Base-by-base conservation (phyloP, 23 tunicate genomes). In the Styela clava region DNA sequence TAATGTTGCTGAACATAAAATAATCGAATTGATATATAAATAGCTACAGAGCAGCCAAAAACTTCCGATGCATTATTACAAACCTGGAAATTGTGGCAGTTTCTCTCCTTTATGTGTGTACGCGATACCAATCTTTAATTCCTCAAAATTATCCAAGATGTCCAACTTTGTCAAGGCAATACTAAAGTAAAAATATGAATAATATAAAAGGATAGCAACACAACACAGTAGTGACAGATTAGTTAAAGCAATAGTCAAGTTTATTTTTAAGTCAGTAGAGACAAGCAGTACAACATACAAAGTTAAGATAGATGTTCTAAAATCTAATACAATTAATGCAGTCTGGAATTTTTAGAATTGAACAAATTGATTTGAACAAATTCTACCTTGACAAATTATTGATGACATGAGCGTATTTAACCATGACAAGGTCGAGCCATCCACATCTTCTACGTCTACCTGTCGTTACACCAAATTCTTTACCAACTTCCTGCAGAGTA, bases 161-260 rank as follows among this genome's bases (percentile, higher is more conserved):
- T 96, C 99, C 69, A 96, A 69, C 79, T 96, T 96, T 28, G 99
- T 96, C 24, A 96, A 69, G 29, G 99, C 99, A 44, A 96, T 93
- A 61, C 98, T 93, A 68, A 26, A 74, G 77, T 3, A 52, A 51
- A 7, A 82, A 37, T n/a, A n/a, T n/a, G n/a, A n/a, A n/a, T n/a
- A n/a, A n/a, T n/a, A n/a, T n/a, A n/a, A n/a, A n/a, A n/a, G n/a
- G n/a, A n/a, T n/a, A n/a, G n/a, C n/a, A n/a, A n/a, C n/a, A n/a
- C n/a, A n/a, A n/a, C n/a, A n/a, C n/a, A n/a, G n/a, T n/a, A n/a
- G n/a, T n/a, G n/a, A n/a, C n/a, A n/a, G n/a, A n/a, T n/a, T n/a
- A n/a, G n/a, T n/a, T n/a, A n/a, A n/a, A n/a, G n/a, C n/a, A n/a
- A n/a, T n/a, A n/a, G n/a, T n/a, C n/a, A n/a, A n/a, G n/a, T n/a